Percentiles rank a stretch among this genome's conserved stretches.
These are phyloP conservation scores for Cebus imitator DNA, from an alignment of 2,113 vertebrate genomes.

Conservation along the genomic window DNA sequence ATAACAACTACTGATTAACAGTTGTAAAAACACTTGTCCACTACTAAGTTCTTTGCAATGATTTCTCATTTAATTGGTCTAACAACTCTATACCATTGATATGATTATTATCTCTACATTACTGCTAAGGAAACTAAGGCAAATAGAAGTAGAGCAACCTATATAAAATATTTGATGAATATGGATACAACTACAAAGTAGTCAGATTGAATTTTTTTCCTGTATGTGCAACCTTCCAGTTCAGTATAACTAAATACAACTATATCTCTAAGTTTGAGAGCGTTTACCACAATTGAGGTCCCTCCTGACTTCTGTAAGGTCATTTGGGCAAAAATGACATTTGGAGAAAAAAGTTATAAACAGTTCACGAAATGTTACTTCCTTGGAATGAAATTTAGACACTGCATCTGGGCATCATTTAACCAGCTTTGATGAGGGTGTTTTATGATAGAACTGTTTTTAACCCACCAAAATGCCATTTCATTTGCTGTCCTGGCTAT, in stretches of 20 bases:
- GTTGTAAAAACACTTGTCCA: not conserved
- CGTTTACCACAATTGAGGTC: fast-evolving
- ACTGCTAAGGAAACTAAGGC: not conserved
- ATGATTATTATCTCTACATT: not conserved
- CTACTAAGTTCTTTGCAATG: not conserved
- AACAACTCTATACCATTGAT: not conserved
- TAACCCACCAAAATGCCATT: not conserved
- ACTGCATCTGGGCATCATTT: not conserved
- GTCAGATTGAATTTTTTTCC: not conserved
- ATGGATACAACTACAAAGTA: not conserved
- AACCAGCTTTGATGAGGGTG: not conserved
- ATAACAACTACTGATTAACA: not conserved
- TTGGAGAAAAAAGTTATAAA: not conserved
- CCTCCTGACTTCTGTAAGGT: not conserved
- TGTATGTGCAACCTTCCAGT: fast-evolving
- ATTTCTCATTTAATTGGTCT: not conserved
- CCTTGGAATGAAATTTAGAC: not conserved
- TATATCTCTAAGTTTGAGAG: not conserved
- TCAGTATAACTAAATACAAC: not conserved
- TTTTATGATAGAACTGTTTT: not conserved
- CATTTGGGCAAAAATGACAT: not conserved
- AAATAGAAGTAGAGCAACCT: not conserved
- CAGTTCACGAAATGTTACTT: not conserved
- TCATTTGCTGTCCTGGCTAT: fast-evolving
- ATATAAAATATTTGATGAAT: not conserved